Evolutionary conservation across 30 jellyfish, hydroid and myxozoan species (phyloP), one percentile per base, ranked within the genome.

Genomic region (Hydractinia echinata): DNA sequence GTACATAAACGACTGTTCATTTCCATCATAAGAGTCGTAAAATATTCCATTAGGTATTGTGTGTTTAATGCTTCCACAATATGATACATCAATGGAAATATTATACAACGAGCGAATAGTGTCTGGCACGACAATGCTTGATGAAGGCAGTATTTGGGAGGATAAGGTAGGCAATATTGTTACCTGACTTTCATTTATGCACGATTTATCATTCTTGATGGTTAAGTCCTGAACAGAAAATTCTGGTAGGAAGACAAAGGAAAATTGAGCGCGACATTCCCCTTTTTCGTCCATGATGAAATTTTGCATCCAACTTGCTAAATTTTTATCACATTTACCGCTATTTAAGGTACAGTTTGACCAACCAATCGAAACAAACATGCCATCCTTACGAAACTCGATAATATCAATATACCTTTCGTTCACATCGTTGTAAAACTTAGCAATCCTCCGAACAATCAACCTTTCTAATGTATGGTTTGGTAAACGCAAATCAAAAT

Each of bases 51-150:
- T 48, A 6, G 88, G 88, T 18, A 81, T 81, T 5, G 48, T 16
- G 86, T 64, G 67, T 21, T 82, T 82, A 7, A 82, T 7, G 14
- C 67, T 13, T 30, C 79, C 79, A 72, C 89, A 82, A 56, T 68
- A 82, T 6, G 58, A 21, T 56, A 82, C 81, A 55, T 8, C n/a
- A 53, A 82, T 54, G 48, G 54, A 19, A 14, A 79, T 54, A 9
- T 54, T 50, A 9, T 55, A 20, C 52, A 71, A 9, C 9, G 55
- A 20, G 4, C 30, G n/a, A 30, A 50, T 52, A 7, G 81, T 71
- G 11, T 71, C 52, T 71, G 81, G 81, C 52, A 71, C 61, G 10
- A 50, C 10, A 19, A 71, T 71, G 9, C 55, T 71, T 5, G 60
- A 20, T 30, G 81, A n/a, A 19, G 81, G 69, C 15, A 50, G 55